Conservation (phyloP, 2,113 vertebrate genomes). For the Siniperca chuatsi region DNA sequence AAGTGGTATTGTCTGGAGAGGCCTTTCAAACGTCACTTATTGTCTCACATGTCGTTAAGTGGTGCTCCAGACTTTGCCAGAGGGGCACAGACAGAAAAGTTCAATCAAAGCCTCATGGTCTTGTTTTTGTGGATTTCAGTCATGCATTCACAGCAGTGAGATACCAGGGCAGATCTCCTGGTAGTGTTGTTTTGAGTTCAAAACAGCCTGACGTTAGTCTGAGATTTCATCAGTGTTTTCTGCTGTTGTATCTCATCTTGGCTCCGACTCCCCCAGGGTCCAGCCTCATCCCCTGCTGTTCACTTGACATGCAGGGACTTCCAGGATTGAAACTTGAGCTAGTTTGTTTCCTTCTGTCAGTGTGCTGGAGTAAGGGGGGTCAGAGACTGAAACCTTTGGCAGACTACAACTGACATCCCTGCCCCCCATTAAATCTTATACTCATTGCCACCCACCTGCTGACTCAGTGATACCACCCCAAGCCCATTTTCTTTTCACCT, state of each 20-base stretch:
- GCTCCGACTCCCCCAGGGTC: conserved; percentile 28
- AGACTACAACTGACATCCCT: conserved; percentile 22
- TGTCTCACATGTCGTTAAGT: conserved; percentile 22
- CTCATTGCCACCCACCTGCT: conserved; percentile 63
- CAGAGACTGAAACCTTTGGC: conserved; percentile 42
- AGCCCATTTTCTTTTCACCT: conserved; percentile 35
- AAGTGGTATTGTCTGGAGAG: conserved; percentile 35
- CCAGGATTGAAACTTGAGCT: conserved; percentile 72
- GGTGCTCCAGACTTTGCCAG: conserved; percentile 20
- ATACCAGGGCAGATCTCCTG: conserved; percentile 20
- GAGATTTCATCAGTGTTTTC: conserved; percentile 42
- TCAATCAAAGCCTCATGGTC: conserved; percentile 35
- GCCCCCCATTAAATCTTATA: conserved; percentile 41
- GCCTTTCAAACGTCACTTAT: conserved; percentile 20
- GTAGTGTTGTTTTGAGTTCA: not conserved
- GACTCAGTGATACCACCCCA: conserved; percentile 42
- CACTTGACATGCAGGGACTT: conserved; percentile 68
- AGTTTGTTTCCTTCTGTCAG: conserved; percentile 65
- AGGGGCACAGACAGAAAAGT: conserved; percentile 25
- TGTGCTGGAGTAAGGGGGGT: conserved; percentile 40
- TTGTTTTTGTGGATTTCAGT: conserved; percentile 11
- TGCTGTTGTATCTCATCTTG: conserved; percentile 20
- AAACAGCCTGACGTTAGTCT: conserved; percentile 11
- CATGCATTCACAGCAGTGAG: conserved; percentile 4
- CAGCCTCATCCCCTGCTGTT: conserved; percentile 48